Evolutionary conservation across 2,888 invertebrate genomes (phyloP).

Genomic region (Tipula unca): DNA sequence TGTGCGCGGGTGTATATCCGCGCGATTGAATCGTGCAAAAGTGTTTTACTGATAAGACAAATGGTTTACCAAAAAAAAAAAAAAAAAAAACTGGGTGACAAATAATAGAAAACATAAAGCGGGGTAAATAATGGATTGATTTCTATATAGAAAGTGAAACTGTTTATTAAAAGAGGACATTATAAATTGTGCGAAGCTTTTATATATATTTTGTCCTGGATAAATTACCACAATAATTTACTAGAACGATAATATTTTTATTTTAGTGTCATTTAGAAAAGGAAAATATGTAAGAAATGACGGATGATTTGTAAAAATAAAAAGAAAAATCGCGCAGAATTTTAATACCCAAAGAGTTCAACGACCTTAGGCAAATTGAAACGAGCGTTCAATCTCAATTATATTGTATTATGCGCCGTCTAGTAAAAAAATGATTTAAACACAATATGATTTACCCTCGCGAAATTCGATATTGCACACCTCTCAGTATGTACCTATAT

Average conservation of each 20-base stretch:
- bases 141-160: not conserved
- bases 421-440: not conserved
- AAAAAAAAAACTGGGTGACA: not conserved
- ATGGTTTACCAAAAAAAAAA: not conserved
- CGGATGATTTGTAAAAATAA: not conserved
- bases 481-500: too few species aligned
- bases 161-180: not conserved
- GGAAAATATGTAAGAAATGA: not conserved
- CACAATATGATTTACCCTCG: not conserved
- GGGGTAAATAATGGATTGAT: not conserved
- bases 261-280: not conserved
- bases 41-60: not conserved
- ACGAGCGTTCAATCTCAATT: not conserved
- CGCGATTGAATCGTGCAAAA: not conserved
- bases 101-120: not conserved
- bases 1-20: not conserved
- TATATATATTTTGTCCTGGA: not conserved
- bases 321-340: not conserved
- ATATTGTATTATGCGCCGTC: not conserved
- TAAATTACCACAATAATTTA: not conserved
- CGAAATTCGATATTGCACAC: not conserved
- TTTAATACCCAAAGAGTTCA: not conserved
- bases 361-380: not conserved
- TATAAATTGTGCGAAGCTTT: not conserved
- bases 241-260: not conserved